Base-by-base conservation (phyloP, 2,888 invertebrate genomes). In the Hydriomena furcata region DNA sequence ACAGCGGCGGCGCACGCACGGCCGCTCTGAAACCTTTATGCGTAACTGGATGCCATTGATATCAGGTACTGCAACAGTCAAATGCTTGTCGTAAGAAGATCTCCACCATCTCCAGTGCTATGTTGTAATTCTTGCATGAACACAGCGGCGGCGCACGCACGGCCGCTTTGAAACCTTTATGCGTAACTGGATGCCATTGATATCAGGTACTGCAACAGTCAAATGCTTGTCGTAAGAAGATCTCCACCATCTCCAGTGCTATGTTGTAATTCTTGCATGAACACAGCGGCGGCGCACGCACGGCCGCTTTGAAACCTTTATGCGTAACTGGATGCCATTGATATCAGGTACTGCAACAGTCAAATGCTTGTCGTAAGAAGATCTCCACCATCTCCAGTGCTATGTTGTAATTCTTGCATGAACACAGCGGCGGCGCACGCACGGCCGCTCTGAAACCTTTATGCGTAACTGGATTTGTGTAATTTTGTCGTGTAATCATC, bases 51-150 rank as follows among this genome's bases (percentile, higher is more conserved):
- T 61, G n/a, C n/a, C n/a, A n/a, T n/a, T n/a, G n/a, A n/a, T n/a
- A n/a, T n/a, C n/a, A n/a, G n/a, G n/a, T n/a, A n/a, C n/a, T n/a
- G n/a, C n/a, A n/a, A n/a, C n/a, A n/a, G n/a, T n/a, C n/a, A n/a
- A n/a, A n/a, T n/a, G n/a, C n/a, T n/a, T n/a, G n/a, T n/a, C 24
- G 20, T 21, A 10, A 7, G 8, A 13, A 34, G 8, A 2, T 11
- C 0, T n/a, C 10, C 25, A 5, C 40, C 10, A 5, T 21, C 28
- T 48, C 35, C 40, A 10, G 21, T 7, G 1, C 35, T 35, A 28
- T n/a, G 62, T 65, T 68, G 71, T 78, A 71, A 75, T 75, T 75
- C 70, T 71, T 70, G 68, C 66, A 74, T 67, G 68, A 69, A 58
- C 65, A 61, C 59, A 63, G 63, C 63, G 56, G 61, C 63, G 28